These are phyloP conservation scores for Rhagophthalmus giganteus DNA, from an alignment of 2,888 invertebrate genomes.

Conservation along the genomic window DNA sequence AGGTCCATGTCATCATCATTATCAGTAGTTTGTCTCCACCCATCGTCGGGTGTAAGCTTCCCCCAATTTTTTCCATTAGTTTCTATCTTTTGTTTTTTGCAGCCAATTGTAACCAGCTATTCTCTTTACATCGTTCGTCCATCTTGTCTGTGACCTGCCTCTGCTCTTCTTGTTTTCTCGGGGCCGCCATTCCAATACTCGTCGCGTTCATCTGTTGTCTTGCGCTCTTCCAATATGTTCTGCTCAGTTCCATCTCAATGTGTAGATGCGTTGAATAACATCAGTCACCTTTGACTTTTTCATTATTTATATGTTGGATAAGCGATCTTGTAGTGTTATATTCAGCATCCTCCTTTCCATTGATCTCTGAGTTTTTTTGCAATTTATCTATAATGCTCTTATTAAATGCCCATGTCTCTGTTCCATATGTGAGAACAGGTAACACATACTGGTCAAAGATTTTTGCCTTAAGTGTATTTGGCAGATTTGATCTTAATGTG, in stretches of 20 bases:
- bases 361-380: background rate
- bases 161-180: too few species aligned
- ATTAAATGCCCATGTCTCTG: constrained; percentile 2
- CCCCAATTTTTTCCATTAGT: too few species aligned
- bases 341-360: background rate
- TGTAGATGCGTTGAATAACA: constrained; percentile 1
- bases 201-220: background rate
- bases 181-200: background rate
- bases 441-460: constrained; percentile 4
- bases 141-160: background rate
- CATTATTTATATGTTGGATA: background rate
- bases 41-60: too few species aligned
- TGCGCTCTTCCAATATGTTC: constrained; percentile 11
- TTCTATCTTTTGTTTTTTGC: too few species aligned
- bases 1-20: too few species aligned
- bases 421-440: constrained; percentile 3
- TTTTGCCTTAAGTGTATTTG: constrained; percentile 2
- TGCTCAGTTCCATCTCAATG: constrained; percentile 10
- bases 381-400: background rate
- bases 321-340: background rate
- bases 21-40: too few species aligned
- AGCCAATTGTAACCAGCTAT: too few species aligned
- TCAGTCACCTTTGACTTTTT: constrained; percentile 12
- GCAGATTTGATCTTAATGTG: background rate
- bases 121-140: background rate